Base-by-base conservation (phyloP, 2,888 invertebrate species). In the Drosophila pseudotakahashii region DNA sequence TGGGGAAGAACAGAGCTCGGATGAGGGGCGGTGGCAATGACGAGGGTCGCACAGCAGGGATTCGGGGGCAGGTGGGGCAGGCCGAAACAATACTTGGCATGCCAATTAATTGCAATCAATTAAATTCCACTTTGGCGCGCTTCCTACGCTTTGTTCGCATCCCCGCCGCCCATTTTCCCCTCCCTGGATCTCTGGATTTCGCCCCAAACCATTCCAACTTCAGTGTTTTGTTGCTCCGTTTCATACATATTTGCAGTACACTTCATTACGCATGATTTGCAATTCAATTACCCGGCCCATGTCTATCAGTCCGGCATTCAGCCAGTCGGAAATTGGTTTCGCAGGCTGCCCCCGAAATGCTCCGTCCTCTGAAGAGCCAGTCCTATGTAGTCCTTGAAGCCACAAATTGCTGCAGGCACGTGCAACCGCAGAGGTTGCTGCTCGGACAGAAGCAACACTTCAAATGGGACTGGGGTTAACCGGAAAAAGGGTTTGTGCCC, bases 31-130 rank as follows among this genome's bases (percentile, higher is more conserved):
- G 52, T 53, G 53, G 26, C 60, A n/a, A 26, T 57, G 57, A 51
- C 51, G 51, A 30, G 51, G 57, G 44, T 44, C 14, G 41, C 30
- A 30, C 13, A 23, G 30, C 19, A 10, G 10, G 41, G 41, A 41
- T 41, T 45, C 26, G 16, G 34, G 34, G n/a, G 7, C 19, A 19
- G 19, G 19, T 2, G 19, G 19, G 19, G 19, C 19, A 19, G 19
- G 1, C 19, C 19, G 19, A 19, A 41, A 42, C 52, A 34, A 34
- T 30, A 61, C 45, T 48, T 52, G 61, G 54, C 48, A 54, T 71
- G 75, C 74, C 79, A 86, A 87, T 88, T 87, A 88, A 83, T 80
- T 79, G 81, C 81, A 77, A 83, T 78, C 79, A 82, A 87, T 87
- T 85, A 78, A 79, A 77, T 79, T 76, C 55, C 53, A 60, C 41